These are phyloP conservation scores for Epinephelus coioides DNA, from an alignment of 2,797 vertebrate genomes.

Conservation along the genomic window DNA sequence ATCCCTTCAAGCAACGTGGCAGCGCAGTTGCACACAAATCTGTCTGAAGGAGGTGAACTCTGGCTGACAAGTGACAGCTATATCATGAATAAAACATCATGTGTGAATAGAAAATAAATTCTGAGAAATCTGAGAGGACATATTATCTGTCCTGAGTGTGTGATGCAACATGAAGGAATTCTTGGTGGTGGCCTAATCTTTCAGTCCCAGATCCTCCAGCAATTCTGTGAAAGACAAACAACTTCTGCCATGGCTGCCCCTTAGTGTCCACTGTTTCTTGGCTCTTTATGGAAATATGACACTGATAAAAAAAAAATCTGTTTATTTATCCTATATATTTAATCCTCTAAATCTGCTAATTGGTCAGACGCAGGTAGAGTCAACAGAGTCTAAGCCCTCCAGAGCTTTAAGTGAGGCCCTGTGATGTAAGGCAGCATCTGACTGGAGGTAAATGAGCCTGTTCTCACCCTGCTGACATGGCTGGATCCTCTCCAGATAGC, in stretches of 20 bases:
- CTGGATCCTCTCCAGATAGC: conserved; percentile 75
- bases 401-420: conserved; percentile 55
- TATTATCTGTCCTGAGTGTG: conserved; percentile 38
- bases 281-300: conserved; percentile 1
- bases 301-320: background rate
- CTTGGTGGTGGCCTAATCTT: conserved; percentile 44
- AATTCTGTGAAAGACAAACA: conserved; percentile 38
- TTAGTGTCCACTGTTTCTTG: conserved; percentile 5
- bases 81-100: conserved; percentile 75
- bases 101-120: conserved; percentile 55
- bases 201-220: conserved; percentile 34
- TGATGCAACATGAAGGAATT: conserved; percentile 59
- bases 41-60: conserved; percentile 59
- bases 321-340: conserved; percentile 18
- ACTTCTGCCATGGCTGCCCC: background rate
- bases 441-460: conserved; percentile 77
- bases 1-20: conserved; percentile 47
- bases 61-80: conserved; percentile 69
- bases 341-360: conserved; percentile 38
- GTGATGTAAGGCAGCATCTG: conserved; percentile 67
- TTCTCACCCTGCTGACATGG: conserved; percentile 75
- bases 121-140: conserved; percentile 43
- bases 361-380: conserved; percentile 39
- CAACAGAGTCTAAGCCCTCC: conserved; percentile 41
- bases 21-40: conserved; percentile 52